Percentiles rank a stretch among this genome's conserved stretches.
phyloP scores from a whole-genome alignment of 2,113 vertebrate species.

The Ornithorhynchus anatinus region DNA sequence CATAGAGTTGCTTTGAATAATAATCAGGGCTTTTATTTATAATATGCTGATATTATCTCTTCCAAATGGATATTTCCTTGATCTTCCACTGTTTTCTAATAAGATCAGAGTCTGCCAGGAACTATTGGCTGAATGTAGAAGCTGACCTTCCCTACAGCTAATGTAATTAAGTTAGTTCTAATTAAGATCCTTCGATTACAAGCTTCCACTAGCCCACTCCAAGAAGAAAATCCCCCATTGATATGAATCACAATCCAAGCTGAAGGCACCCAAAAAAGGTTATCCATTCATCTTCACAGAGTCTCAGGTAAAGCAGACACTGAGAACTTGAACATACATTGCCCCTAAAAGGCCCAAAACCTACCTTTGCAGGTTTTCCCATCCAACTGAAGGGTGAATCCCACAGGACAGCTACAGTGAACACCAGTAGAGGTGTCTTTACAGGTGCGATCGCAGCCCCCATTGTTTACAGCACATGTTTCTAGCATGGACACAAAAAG shows the following conservation, averaged over 20 bases:
- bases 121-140: conserved; percentile 24
- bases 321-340: accelerated
- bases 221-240: conserved; percentile 15
- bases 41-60: conserved; percentile 47
- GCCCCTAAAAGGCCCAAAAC: not conserved
- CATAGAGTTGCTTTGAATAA: conserved; percentile 44
- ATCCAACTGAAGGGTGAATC: conserved; percentile 93
- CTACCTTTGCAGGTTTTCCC: conserved; percentile 96
- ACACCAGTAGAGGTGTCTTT: conserved; percentile 97
- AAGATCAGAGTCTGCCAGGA: conserved; percentile 20
- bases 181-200: conserved; percentile 49
- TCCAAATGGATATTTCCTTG: conserved; percentile 32
- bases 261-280: not conserved
- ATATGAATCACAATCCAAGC: conserved; percentile 32
- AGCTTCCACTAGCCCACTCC: conserved; percentile 20
- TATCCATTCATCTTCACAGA: not conserved
- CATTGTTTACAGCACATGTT: conserved; percentile 95
- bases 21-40: conserved; percentile 42
- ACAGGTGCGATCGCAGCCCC: conserved; percentile 95
- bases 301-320: not conserved
- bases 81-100: conserved; percentile 40
- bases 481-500: conserved; percentile 73
- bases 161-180: conserved; percentile 48
- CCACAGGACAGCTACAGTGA: conserved; percentile 93
- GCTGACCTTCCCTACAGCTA: conserved; percentile 44